A percentile compares a stretch with the other conserved stretches of the same genome.
These are phyloP conservation scores for Artemia franciscana DNA, from an alignment of 1,140 invertebrate genomes.

Conservation along the genomic window DNA sequence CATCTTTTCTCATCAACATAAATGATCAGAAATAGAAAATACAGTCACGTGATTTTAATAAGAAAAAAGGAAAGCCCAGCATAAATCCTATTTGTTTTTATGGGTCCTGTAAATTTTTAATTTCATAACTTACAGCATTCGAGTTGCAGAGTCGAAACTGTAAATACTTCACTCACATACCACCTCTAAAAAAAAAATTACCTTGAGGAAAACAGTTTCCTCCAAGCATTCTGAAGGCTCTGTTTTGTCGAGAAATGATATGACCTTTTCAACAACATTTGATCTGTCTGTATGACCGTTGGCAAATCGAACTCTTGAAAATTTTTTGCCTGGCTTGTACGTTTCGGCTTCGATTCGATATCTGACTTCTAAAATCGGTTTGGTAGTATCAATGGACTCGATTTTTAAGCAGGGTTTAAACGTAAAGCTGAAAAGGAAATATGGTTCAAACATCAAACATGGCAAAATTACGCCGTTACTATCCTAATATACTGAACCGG, in stretches of 20 bases:
- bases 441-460: too few species aligned
- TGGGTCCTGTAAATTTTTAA: too few species aligned
- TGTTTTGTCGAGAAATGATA: constrained; percentile 19
- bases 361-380: constrained; percentile 28
- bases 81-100: too few species aligned
- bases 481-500: too few species aligned
- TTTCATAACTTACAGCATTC: too few species aligned
- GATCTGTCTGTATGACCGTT: constrained; percentile 20
- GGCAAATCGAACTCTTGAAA: constrained; percentile 53
- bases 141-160: too few species aligned
- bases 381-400: constrained; percentile 29
- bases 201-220: constrained; percentile 54
- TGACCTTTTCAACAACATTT: constrained; percentile 19
- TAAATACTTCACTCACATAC: too few species aligned
- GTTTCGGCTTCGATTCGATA: constrained; percentile 66
- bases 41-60: too few species aligned
- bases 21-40: too few species aligned
- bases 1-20: too few species aligned
- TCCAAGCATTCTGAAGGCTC: constrained; percentile 31
- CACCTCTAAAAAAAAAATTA: constrained; percentile 15
- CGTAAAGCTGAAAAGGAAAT: constrained; percentile 43
- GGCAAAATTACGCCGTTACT: too few species aligned
- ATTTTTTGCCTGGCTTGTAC: constrained; percentile 44
- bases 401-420: constrained; percentile 66
- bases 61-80: too few species aligned